Evolutionary conservation across 1,140 invertebrate species (phyloP).

Genomic region (Augochlora pura): DNA sequence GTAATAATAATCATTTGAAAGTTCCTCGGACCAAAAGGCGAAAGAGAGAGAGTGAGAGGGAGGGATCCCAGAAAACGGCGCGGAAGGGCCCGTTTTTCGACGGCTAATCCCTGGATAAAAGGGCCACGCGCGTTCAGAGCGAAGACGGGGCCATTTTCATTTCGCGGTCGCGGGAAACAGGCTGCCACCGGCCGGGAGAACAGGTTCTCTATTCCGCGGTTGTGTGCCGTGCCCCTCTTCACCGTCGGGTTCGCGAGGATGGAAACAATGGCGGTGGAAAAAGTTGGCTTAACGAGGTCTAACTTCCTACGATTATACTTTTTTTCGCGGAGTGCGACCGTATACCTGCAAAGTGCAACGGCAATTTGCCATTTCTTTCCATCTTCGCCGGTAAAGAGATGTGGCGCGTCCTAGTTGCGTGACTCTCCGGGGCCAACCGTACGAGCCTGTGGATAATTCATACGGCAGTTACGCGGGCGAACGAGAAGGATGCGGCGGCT

Average conservation of each 20-base stretch:
- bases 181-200: no score
- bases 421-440: neutral
- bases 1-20: no score
- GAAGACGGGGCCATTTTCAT: no score
- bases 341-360: neutral
- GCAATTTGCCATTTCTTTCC: slow-evolving; percentile 23
- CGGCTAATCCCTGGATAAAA: no score
- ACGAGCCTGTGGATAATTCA: neutral
- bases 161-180: no score
- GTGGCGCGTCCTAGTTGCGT: neutral
- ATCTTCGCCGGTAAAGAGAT: neutral
- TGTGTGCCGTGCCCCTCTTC: no score
- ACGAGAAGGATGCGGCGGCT: neutral
- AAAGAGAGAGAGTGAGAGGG: no score
- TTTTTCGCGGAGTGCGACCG: slow-evolving; percentile 12
- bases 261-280: slow-evolving; percentile 18
- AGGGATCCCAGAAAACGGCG: no score
- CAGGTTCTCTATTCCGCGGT: no score
- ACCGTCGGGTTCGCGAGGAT: neutral
- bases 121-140: no score
- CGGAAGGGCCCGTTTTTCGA: no score
- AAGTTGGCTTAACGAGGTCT: slow-evolving; percentile 31
- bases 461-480: neutral
- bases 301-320: slow-evolving; percentile 22
- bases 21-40: no score